Base-by-base conservation (phyloP, 2,797 vertebrate species). In the Smutsia gigantea region DNA sequence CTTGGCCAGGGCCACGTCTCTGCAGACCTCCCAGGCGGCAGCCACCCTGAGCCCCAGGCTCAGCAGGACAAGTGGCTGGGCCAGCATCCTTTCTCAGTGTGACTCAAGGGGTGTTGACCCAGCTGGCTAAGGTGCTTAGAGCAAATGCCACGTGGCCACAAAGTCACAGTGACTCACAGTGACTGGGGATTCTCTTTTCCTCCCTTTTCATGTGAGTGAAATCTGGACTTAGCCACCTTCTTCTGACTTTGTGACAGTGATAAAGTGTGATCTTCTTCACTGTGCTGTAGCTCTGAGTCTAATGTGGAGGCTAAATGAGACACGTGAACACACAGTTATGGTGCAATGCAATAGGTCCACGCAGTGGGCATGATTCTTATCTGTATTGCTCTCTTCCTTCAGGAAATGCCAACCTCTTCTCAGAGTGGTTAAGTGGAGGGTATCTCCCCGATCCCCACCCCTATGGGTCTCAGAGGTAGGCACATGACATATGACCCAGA, bases 21-120 rank as follows among this genome's bases (percentile, higher is more conserved):
- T 72, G 84, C 59, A 77, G 87, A 83, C 84, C 79, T 94, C 92
- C 95, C 87, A 66, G 31, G 68, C 29, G 31, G 61, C 46, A 77
- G 81, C 87, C 66, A 29, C 39, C 0, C 57, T 14, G 61, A 91
- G 75, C 57, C 64, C 55, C 75, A 75, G 31, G 71, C 46, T 59
- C 75, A 23, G 21, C 66, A 23, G 88, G 78, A 53, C 31, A 1
- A 18, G 57, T 17, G 68, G 23, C 34, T 25, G 2, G 29, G 87
- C 81, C 95, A 95, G 49, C 10, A 12, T 66, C 77, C 53, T 92
- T 90, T 63, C 89, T 95, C 84, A 3, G 57, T 86, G 59, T 75
- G 89, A 89, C 37, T 31, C 69, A 89, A 68, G 49, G 71, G 64
- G 34, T 90, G 31, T 7, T 87, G 59, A 96, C 69, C 57, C 66